phyloP scores from a whole-genome alignment of 1,140 invertebrate species.

The Rhizoglyphus robini region DNA sequence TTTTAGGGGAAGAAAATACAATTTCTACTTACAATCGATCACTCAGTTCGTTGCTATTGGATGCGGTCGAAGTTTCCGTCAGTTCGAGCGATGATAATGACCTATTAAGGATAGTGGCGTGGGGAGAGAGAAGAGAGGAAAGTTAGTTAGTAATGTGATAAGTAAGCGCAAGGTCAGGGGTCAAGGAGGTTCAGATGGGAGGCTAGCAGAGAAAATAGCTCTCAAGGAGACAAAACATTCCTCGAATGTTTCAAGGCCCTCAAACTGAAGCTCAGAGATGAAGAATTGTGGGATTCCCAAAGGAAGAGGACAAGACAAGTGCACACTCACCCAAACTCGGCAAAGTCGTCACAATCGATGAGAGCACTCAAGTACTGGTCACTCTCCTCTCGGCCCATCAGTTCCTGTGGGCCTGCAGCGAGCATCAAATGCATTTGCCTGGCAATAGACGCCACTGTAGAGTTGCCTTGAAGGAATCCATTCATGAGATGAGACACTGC shows the following conservation, averaged over 20 bases:
- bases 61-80: conserved; percentile 9
- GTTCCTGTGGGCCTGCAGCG: neutral
- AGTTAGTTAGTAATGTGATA: no score
- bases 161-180: no score
- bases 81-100: conserved; percentile 12
- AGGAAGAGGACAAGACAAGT: no score
- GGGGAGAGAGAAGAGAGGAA: neutral
- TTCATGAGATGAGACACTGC: neutral
- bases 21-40: conserved; percentile 15
- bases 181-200: no score
- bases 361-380: conserved; percentile 71
- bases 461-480: neutral
- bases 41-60: conserved; percentile 13
- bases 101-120: no score
- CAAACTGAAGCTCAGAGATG: no score
- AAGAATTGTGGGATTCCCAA: no score
- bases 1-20: no score
- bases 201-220: no score
- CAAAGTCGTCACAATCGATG: conserved; percentile 86
- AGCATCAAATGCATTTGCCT: neutral
- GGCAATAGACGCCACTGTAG: neutral
- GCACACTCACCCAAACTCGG: conserved; percentile 53
- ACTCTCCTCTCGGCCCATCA: conserved; percentile 59
- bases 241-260: no score
- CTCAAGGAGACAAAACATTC: no score